These are phyloP conservation scores for Drosophila subquinaria DNA, from an alignment of 2,888 invertebrate species.

Conservation along the genomic window DNA sequence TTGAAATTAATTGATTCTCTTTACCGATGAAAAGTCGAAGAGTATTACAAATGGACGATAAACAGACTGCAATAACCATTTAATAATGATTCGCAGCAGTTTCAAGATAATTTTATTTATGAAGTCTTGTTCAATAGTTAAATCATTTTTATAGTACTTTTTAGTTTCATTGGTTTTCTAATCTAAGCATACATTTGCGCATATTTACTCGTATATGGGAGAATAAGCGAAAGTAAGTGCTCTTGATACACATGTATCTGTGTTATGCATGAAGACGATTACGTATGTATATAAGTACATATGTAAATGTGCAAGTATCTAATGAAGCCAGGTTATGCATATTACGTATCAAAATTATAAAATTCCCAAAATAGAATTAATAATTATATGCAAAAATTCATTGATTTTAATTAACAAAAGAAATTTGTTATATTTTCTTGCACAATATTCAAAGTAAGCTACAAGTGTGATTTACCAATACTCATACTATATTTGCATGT, in stretches of 20 bases:
- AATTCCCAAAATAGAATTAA: neutral
- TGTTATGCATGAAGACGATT: conserved; percentile 10
- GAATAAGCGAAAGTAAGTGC: conserved; percentile 22
- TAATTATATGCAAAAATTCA: neutral
- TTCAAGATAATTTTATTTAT: conserved; percentile 1
- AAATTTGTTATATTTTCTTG: conserved; percentile 8
- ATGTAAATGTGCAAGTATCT: conserved; percentile 4
- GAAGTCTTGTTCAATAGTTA: neutral
- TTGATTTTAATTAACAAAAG: neutral
- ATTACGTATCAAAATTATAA: neutral
- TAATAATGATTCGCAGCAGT: neutral
- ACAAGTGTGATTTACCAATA: conserved; percentile 47
- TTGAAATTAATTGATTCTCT: neutral
- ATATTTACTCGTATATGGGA: conserved; percentile 7
- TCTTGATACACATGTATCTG: conserved; percentile 23
- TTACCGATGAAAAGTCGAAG: neutral
- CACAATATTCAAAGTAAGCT: conserved; percentile 14
- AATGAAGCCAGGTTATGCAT: neutral
- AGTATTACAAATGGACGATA: conserved; percentile 1
- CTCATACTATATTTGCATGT: conserved; percentile 19
- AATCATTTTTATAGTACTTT: neutral
- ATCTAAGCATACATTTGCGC: conserved; percentile 19
- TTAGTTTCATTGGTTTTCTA: conserved; percentile 1
- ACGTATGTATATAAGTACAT: conserved; percentile 1
- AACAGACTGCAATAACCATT: conserved; percentile 3